Base-by-base conservation (phyloP, 1,140 invertebrate genomes). In the Saccostrea glomerata region DNA sequence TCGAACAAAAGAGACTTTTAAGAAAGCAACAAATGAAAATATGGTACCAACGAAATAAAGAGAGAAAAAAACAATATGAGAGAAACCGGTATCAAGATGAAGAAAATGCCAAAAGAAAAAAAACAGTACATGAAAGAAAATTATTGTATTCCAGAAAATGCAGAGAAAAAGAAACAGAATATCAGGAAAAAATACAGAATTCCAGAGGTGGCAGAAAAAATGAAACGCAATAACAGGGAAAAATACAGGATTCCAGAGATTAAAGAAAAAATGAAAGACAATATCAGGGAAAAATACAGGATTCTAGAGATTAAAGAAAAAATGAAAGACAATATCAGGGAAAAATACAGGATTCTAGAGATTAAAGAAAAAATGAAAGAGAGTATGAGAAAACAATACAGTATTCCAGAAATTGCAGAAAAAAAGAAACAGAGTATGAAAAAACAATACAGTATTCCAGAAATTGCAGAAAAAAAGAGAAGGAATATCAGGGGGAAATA, bases 1-100 rank as follows among this genome's bases (percentile, higher is more conserved):
- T 73, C 23, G 66, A 73, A 23, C 23, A 73, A 25, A 23, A 73
- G 1, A 23, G 66, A 73, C 66, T 73, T 23, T 11, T 13, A 73
- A 73, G 66, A 73, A 73, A 73, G 25, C 66, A 73, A 73, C 66
- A 73, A 73, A 25, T 73, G 25, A 73, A 73, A 30, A 73, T 9
- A 30, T 73, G 66, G 66, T 73, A 73, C 66, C 66, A 73, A 30
- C 66, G 25, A 73, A 73, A 25, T 73, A 23, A 73, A 73, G 66
- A 73, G 25, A 73, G 25, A 23, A 73, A 73, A 73, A 73, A 23
- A 73, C 66, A 73, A 23, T 73, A 73, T 73, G 66, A 73, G 25
- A 73, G 66, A 73, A 73, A 73, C 1, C n/a, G 25, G 25, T 73
- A 73, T 30, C n/a, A 73, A 73, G 66, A 73, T 23, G 47, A 47